A percentile compares a stretch with the other conserved stretches of the same genome.
Conservation (phyloP, 2,113 vertebrate species). For the Camelus dromedarius region DNA sequence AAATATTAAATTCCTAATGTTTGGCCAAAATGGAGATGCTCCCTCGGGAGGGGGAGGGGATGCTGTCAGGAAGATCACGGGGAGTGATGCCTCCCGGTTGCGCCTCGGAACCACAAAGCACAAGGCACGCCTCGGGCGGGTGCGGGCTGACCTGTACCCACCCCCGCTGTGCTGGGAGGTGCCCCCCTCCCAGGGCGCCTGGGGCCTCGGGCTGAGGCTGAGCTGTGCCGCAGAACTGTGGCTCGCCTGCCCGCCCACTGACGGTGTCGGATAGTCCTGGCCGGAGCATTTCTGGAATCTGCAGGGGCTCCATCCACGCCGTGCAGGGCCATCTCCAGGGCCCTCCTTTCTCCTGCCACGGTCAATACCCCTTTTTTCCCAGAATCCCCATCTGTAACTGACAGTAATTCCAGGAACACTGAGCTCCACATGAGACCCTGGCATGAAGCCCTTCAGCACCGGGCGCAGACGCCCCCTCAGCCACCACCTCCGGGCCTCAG, state of each 20-base stretch:
- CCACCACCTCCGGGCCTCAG: too few relatives aligned
- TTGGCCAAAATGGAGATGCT: constrained; percentile 86
- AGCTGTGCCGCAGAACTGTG: too few relatives aligned
- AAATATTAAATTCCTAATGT: constrained; percentile 91
- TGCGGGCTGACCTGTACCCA: background rate
- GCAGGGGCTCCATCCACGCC: background rate
- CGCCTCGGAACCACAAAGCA: constrained; percentile 17
- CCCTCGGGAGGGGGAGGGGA: constrained; percentile 78
- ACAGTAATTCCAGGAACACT: background rate
- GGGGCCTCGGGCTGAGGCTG: background rate
- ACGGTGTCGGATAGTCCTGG: background rate
- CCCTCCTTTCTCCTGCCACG: background rate
- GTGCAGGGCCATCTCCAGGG: background rate
- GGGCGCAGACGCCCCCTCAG: background rate
- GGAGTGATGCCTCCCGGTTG: constrained; percentile 75
- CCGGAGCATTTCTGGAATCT: background rate
- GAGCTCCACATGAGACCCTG: background rate
- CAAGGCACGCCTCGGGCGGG: background rate
- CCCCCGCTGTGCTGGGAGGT: background rate
- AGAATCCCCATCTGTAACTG: background rate
- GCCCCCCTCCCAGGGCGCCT: rapidly evolving
- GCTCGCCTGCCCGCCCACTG: too few relatives aligned
- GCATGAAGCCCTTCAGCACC: background rate
- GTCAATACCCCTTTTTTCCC: background rate
- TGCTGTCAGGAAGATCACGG: constrained; percentile 82